Evolutionary conservation across 1,140 invertebrate species (phyloP), one percentile per base, ranked within the genome.

Genomic region (Halictus rubicundus): DNA sequence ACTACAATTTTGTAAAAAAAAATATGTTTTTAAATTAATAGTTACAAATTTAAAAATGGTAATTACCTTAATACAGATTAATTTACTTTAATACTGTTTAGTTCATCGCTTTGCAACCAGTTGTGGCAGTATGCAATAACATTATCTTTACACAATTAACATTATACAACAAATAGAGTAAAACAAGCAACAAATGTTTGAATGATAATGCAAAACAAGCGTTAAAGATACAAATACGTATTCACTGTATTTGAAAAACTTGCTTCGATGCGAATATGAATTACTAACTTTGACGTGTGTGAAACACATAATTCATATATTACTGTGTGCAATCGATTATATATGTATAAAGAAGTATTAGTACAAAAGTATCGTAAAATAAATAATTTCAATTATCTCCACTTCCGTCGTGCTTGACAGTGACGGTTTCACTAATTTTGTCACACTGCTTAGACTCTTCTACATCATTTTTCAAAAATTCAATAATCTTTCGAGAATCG

Each of bases 371-470:
- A 65, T 65, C 4, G 49, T 16, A 4, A 27, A 16, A 61, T 61
- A 14, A n/a, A 6, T 32, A 66, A 75, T 21, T 21, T 75, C 16
- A 75, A 60, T 23, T 3, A 25, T 78, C 76, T 4, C 76, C 76
- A 14, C 76, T 27, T 27, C 68, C 76, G n/a, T 64, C n/a, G 3
- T 64, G 37, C 6, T 42, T 49, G 7, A 39, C 19, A 21, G 4
- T 12, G 32, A n/a, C 25, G 5, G 7, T n/a, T 25, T 23, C 7
- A 23, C 25, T 39, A 6, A n/a, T 5, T 7, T 21, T 14, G 8
- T 71, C 10, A 6, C 10, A 32, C 8, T 25, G 19, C 5, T 42
- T 6, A 5, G 5, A 1, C 9, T 61, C 9, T 46, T 37, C 37
- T 25, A 25, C 2, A 37, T 76, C 7, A 8, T 9, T 5, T n/a